These are phyloP conservation scores for Ditylenchus dipsaci DNA, from an alignment of 1,140 invertebrate species.

Conservation along the genomic window DNA sequence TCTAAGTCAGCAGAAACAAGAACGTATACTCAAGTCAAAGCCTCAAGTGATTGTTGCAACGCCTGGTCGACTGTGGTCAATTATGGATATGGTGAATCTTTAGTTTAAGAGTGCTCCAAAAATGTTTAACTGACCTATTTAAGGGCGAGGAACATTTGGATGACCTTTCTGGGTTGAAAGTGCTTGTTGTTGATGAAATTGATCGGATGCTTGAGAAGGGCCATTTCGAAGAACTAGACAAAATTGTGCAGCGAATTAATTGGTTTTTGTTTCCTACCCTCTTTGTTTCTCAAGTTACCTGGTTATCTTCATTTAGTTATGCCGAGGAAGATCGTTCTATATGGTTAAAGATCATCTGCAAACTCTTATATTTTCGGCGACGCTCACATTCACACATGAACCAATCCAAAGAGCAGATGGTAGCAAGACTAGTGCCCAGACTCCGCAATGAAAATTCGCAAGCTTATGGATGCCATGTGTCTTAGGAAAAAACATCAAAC, in stretches of 20 bases:
- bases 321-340: not conserved
- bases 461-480: conserved; percentile 22
- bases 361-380: conserved; percentile 96
- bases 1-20: conserved; percentile 71
- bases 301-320: conserved; percentile 58
- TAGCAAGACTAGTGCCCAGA: conserved; percentile 34
- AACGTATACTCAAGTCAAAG: conserved; percentile 71
- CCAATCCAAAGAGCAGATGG: conserved; percentile 61
- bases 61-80: conserved; percentile 88
- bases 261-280: conserved; percentile 58
- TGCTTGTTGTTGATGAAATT: conserved; percentile 92
- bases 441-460: conserved; percentile 56
- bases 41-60: conserved; percentile 93
- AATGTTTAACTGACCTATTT: not conserved
- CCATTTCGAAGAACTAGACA: conserved; percentile 86
- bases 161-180: conserved; percentile 63
- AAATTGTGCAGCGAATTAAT: conserved; percentile 77
- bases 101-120: not conserved
- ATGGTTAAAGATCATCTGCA: conserved; percentile 64
- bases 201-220: conserved; percentile 94
- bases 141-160: conserved; percentile 56
- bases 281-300: not conserved
- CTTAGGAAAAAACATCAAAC: conserved; percentile 65
- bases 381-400: conserved; percentile 78
- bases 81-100: conserved; percentile 58